Base-by-base conservation (phyloP, 2,797 vertebrate genomes). In the Trachurus trachurus region DNA sequence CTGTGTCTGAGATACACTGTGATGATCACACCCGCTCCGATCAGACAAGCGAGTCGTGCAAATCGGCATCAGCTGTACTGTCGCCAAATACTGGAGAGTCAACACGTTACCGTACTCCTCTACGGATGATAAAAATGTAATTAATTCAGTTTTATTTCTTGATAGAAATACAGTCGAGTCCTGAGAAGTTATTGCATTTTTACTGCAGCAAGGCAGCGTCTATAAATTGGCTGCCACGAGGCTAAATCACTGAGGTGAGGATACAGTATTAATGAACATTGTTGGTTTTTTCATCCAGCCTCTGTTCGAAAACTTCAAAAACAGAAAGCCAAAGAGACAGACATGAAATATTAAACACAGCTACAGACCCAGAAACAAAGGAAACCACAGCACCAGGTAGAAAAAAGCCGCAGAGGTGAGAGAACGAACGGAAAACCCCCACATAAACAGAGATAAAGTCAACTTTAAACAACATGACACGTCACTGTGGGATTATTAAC, bases 191-290 rank as follows among this genome's bases (percentile, higher is more conserved):
- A 15, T 16, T 26, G 17, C 9, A 61, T 64, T 22, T 71, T 69
- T 60, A 19, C 42, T 22, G 34, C 2, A 63, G 71, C 40, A 71
- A 49, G 16, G 37, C 62, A 71, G 39, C 62, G 57, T 42, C 82
- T 34, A 72, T 82, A 76, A 76, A 88, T 84, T 76, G 21, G 69
- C 64, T 60, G 49, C 62, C 45, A 57, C 34, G 57, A 81, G 75
- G 62, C 39, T 66, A 74, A 80, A 78, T 76, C 74, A 76, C 76
- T 60, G 49, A 8, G 49, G 64, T 52, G 52, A 34, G 59, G 57
- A 77, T 70, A 31, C 58, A 82, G 29, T 71, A 78, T 87, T 82
- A 74, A 87, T 82, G 67, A 76, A 62, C 34, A 6, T 47, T 67
- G 16, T 70, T 77, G 8, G 9, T 70, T 80, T 74, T 62, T 64